Evolutionary conservation across 2,113 vertebrate genomes (phyloP), one percentile per base, ranked within the genome.

Genomic region (Odocoileus hemionus): DNA sequence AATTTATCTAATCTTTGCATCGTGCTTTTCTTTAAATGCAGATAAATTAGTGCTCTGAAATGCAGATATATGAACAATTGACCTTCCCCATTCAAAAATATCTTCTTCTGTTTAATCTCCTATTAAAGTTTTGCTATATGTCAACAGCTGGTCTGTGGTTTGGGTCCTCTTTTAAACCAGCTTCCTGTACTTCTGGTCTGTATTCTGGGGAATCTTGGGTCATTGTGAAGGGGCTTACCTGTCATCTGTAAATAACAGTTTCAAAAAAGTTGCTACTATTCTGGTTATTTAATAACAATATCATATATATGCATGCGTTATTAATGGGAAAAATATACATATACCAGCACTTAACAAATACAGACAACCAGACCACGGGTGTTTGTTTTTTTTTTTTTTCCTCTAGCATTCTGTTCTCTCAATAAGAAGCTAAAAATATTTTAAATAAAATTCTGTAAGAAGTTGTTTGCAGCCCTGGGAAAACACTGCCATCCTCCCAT

Each of bases 291-390:
- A n/a, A n/a, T n/a, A 47, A n/a, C 14, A 21, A 54, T 36, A 7
- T 26, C 57, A 33, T 43, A 2, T 55, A 7, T 21, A 33, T 15
- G 36, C 28, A 9, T 88, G 67, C n/a, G 12, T 50, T 79, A 28
- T 45, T 43, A 17, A 10, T 5, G 14, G 47, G 7, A 52, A 52
- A 61, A 14, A 67, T 36, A n/a, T 33, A 11, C 21, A 19, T 7
- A 64, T 0, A n/a, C 2, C 10, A 54, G 3, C 21, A 21, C 58
- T 80, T 80, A 50, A 67, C 21, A 19, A 26, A 80, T 10, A 30
- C 13, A 64, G 17, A 7, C 10, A 10, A 45, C 5, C 12, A 14
- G 1, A 1, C 76, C 28, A 23, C 36, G 33, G 13, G 0, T 19
- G 8, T 23, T 28, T 21, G 0, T 26, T 36, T 36, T 17, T 21